phyloP scores from a whole-genome alignment of 2,797 vertebrate genomes.

The Catostomus latipinnis region DNA sequence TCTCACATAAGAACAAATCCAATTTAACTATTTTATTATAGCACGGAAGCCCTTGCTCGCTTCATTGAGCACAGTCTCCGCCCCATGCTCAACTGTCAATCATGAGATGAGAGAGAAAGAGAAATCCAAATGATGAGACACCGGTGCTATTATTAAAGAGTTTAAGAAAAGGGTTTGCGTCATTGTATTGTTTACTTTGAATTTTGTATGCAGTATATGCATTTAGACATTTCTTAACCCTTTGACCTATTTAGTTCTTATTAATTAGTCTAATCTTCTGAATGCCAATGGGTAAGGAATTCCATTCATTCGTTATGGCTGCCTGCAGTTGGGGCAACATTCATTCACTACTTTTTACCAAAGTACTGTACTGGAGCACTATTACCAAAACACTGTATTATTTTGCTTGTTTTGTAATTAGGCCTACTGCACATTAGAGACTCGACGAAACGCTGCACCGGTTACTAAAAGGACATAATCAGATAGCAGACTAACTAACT shows the following conservation, averaged over 20 bases:
- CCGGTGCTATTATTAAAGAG: conserved; percentile 4
- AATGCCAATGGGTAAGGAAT: conserved; percentile 28
- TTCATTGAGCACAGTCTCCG: conserved; percentile 74
- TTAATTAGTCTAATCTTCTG: background rate
- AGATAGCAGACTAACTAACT: too few relatives aligned
- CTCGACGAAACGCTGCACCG: too few relatives aligned
- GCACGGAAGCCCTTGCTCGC: conserved; percentile 73
- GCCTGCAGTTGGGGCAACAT: background rate
- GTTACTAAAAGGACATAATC: too few relatives aligned
- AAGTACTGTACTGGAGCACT: too few relatives aligned
- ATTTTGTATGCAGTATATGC: background rate
- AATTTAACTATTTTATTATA: conserved; percentile 86
- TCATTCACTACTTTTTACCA: background rate
- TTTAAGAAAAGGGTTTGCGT: conserved; percentile 1
- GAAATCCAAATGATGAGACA: conserved; percentile 18
- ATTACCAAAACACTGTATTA: too few relatives aligned
- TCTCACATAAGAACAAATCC: conserved; percentile 83
- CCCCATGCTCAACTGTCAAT: conserved; percentile 73
- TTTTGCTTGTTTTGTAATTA: too few relatives aligned
- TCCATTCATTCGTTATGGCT: conserved; percentile 1
- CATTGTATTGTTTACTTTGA: background rate
- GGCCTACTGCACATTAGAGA: too few relatives aligned
- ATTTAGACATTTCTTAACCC: background rate
- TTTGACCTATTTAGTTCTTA: conserved; percentile 1
- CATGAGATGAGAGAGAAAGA: conserved; percentile 50